Evolutionary conservation across 2,113 vertebrate genomes (phyloP).

Genomic region (Pelobates fuscus): DNA sequence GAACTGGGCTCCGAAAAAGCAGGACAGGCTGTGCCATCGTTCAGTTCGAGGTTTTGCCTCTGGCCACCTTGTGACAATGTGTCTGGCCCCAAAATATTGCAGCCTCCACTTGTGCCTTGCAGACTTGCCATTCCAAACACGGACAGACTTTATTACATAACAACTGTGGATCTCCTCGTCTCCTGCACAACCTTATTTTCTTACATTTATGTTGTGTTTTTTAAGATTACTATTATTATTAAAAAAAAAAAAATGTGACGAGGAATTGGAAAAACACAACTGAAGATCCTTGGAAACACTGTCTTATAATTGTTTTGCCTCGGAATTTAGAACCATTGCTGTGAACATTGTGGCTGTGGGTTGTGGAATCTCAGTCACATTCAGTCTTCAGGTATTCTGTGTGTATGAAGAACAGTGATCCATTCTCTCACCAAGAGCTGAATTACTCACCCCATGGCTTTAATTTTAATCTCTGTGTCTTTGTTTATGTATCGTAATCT

Average conservation of each 20-base stretch:
- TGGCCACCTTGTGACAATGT: slow-evolving; percentile 55
- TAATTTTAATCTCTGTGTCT: slow-evolving; percentile 5
- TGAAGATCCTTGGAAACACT: slow-evolving; percentile 16
- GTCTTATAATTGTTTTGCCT: slow-evolving; percentile 1
- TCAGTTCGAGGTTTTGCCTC: slow-evolving; percentile 57
- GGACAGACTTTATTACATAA: slow-evolving; percentile 46
- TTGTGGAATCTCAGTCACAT: slow-evolving; percentile 33
- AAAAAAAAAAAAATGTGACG: background rate
- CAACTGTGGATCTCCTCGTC: slow-evolving; percentile 23
- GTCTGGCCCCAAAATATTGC: slow-evolving; percentile 51
- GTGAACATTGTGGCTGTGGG: slow-evolving; percentile 20
- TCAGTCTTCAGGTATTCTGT: slow-evolving; percentile 38
- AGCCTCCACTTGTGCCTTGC: slow-evolving; percentile 44
- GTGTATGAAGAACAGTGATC: slow-evolving; percentile 44
- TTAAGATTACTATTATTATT: slow-evolving; percentile 20
- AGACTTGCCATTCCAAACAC: slow-evolving; percentile 36
- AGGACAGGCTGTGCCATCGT: slow-evolving; percentile 64
- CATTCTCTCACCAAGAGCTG: slow-evolving; percentile 40
- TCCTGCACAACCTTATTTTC: slow-evolving; percentile 14
- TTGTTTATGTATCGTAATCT: background rate
- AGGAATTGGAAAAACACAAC: background rate
- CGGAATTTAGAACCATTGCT: slow-evolving; percentile 13
- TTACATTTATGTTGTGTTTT: background rate
- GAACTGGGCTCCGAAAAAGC: slow-evolving; percentile 55
- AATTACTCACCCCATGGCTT: slow-evolving; percentile 31